Evolutionary conservation across 2,113 vertebrate genomes (phyloP).

Genomic region (Vulpes ferrilata): DNA sequence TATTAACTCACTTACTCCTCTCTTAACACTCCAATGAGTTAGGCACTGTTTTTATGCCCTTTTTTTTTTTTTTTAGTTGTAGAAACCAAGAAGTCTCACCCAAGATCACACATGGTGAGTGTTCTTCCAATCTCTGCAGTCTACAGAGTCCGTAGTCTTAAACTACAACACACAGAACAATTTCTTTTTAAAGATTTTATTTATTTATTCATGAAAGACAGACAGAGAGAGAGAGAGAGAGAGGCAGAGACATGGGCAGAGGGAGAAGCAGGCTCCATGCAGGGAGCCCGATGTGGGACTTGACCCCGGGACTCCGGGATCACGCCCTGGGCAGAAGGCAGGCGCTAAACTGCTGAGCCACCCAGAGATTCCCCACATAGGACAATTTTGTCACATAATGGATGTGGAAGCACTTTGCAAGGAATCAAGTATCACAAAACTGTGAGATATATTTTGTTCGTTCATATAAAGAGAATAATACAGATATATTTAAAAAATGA

Average conservation of each 20-base stretch:
- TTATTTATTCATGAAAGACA: too few species aligned
- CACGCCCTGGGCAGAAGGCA: too few species aligned
- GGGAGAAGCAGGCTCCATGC: too few species aligned
- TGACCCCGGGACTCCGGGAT: too few species aligned
- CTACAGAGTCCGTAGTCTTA: not conserved
- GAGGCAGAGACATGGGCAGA: too few species aligned
- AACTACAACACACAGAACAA: not conserved
- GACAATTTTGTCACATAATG: not conserved
- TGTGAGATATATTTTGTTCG: not conserved
- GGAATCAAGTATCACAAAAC: not conserved
- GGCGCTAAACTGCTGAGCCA: too few species aligned
- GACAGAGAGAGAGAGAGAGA: too few species aligned
- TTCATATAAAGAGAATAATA: not conserved
- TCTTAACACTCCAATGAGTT: not conserved
- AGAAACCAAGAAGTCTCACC: not conserved
- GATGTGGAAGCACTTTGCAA: not conserved
- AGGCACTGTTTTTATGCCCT: not conserved
- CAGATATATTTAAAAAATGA: not conserved
- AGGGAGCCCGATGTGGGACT: too few species aligned
- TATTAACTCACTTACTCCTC: not conserved
- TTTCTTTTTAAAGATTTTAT: not conserved
- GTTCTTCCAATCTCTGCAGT: not conserved
- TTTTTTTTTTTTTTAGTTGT: slow-evolving; percentile 25
- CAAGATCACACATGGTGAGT: not conserved
- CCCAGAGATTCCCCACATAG: too few species aligned